Percentiles rank a stretch among this genome's conserved stretches.
Conservation (phyloP, 1,140 invertebrate species). For the Centruroides vittatus region DNA sequence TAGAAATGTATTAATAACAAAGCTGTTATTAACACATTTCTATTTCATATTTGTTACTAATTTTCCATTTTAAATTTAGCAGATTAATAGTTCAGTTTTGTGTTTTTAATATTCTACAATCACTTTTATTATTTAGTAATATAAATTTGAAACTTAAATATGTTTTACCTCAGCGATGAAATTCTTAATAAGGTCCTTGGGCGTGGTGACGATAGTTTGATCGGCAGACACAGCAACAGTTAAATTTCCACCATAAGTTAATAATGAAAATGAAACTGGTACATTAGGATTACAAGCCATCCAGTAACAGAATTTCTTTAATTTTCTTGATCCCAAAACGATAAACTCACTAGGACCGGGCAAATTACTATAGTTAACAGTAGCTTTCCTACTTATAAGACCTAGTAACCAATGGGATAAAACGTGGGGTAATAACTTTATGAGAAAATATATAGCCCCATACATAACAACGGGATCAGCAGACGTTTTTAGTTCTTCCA, state of each 20-base stretch:
- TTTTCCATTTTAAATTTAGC: no score
- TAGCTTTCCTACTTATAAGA: constrained; percentile 21
- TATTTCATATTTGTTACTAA: no score
- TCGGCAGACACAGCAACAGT: constrained; percentile 37
- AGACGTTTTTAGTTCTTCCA: constrained; percentile 36
- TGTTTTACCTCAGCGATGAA: constrained; percentile 25
- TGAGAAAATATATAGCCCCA: constrained; percentile 31
- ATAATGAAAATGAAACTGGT: constrained; percentile 35
- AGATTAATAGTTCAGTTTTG: no score
- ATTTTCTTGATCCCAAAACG: constrained; percentile 28
- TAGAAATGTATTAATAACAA: no score
- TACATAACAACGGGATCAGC: constrained; percentile 38
- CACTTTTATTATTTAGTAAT: no score
- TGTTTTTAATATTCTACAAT: no score
- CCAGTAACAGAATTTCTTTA: constrained; percentile 34
- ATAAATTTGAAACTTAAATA: no score
- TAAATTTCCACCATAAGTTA: constrained; percentile 38
- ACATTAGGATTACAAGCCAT: constrained; percentile 32
- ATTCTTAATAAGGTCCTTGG: constrained; percentile 25
- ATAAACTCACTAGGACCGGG: constrained; percentile 34
- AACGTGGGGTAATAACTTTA: constrained; percentile 23
- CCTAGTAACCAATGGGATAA: constrained; percentile 21
- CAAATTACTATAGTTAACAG: constrained; percentile 34
- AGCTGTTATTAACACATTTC: no score
- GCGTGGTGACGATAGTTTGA: constrained; percentile 28